Conservation (phyloP, 1,140 invertebrate genomes). For the Cotesia vestalis region DNA sequence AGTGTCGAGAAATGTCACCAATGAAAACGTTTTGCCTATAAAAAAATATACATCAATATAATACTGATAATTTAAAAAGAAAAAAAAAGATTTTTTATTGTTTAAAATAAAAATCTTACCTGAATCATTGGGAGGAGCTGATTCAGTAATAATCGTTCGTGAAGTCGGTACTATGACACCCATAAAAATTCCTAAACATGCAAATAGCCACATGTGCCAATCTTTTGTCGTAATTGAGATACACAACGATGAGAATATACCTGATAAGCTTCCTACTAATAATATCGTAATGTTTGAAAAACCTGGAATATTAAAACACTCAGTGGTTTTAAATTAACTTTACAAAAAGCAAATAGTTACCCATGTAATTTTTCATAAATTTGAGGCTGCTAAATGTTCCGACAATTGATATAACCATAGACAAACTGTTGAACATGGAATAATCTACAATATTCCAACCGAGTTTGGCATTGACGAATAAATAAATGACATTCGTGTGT, state of each 20-base stretch:
- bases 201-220: conserved; percentile 74
- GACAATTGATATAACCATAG: conserved; percentile 35
- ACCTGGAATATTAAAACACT: conserved; percentile 37
- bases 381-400: conserved; percentile 39
- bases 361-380: conserved; percentile 23
- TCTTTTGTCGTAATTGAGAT: conserved; percentile 66
- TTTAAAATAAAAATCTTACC: conserved; percentile 61
- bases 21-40: conserved; percentile 19
- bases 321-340: too few species aligned
- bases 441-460: conserved; percentile 73
- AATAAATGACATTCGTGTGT: conserved; percentile 67
- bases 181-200: conserved; percentile 66
- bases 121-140: conserved; percentile 71
- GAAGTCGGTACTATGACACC: conserved; percentile 70
- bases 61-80: not conserved
- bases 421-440: conserved; percentile 45
- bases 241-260: conserved; percentile 33
- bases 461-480: conserved; percentile 74
- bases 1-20: not conserved
- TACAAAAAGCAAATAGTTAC: not conserved
- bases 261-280: conserved; percentile 42
- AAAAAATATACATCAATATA: not conserved
- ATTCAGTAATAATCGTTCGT: conserved; percentile 74
- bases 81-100: too few species aligned
- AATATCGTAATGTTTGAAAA: conserved; percentile 40